A percentile compares a stretch with the other conserved stretches of the same genome.
Conservation (phyloP, 2,113 vertebrate species). For the Leuciscus idus region DNA sequence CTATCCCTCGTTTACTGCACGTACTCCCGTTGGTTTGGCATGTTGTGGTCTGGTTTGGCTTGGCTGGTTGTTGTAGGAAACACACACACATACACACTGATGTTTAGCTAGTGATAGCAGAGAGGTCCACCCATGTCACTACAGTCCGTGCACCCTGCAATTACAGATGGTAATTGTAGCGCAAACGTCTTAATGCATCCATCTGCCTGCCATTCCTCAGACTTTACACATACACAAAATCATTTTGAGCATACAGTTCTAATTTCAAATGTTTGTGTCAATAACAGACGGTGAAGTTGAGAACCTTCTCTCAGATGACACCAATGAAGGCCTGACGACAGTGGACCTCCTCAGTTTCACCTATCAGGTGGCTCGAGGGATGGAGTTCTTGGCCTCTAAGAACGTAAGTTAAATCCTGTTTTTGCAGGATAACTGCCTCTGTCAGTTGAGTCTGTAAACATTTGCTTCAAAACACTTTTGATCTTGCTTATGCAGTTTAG, state of each 20-base stretch:
- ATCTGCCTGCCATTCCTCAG: slow-evolving; percentile 71
- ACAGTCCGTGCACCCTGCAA: slow-evolving; percentile 69
- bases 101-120: slow-evolving; percentile 64
- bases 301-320: slow-evolving; percentile 86
- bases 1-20: background rate
- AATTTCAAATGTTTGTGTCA: slow-evolving; percentile 49
- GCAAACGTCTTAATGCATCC: slow-evolving; percentile 67
- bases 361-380: slow-evolving; percentile 95
- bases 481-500: slow-evolving; percentile 12
- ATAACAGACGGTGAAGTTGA: slow-evolving; percentile 84
- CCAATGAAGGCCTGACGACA: slow-evolving; percentile 85
- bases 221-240: slow-evolving; percentile 43
- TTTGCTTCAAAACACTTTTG: slow-evolving; percentile 16
- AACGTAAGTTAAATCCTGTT: slow-evolving; percentile 83
- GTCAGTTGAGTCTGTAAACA: background rate
- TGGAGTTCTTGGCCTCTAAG: slow-evolving; percentile 98
- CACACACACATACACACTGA: slow-evolving; percentile 42
- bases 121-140: slow-evolving; percentile 71
- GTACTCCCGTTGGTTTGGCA: slow-evolving; percentile 37
- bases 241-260: background rate
- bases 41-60: slow-evolving; percentile 51
- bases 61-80: slow-evolving; percentile 24
- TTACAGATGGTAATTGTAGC: slow-evolving; percentile 77
- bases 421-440: background rate
- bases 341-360: slow-evolving; percentile 96